These are phyloP conservation scores for Sebastes flavidus DNA, from an alignment of 2,797 vertebrate genomes.

Conservation along the genomic window DNA sequence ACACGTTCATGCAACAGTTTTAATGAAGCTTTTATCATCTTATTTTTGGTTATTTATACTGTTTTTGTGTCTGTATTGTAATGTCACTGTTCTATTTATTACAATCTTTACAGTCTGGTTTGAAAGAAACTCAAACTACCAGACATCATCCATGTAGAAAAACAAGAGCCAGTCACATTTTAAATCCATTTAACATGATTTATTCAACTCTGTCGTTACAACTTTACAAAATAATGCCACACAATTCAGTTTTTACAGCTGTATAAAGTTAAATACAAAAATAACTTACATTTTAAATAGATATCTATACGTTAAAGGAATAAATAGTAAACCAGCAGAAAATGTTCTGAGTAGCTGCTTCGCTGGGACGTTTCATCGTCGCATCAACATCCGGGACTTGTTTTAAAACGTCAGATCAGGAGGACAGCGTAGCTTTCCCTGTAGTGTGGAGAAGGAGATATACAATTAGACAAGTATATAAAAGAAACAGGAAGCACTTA, in stretches of 20 bases:
- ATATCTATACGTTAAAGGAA: slow-evolving; percentile 16
- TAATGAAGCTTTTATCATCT: no score
- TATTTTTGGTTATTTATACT: no score
- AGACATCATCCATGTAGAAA: neutral
- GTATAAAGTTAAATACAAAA: slow-evolving; percentile 36
- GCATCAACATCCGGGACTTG: neutral
- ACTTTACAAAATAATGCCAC: slow-evolving; percentile 1
- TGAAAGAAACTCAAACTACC: neutral
- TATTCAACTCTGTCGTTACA: neutral
- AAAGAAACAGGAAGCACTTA: no score
- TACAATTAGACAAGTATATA: neutral
- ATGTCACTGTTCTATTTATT: neutral
- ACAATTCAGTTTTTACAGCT: neutral
- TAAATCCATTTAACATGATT: neutral
- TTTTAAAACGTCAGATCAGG: neutral
- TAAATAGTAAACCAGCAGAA: slow-evolving; percentile 35
- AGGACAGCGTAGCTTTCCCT: slow-evolving; percentile 12
- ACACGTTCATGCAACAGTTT: no score
- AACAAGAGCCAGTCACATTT: neutral
- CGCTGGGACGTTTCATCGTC: neutral
- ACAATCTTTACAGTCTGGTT: neutral
- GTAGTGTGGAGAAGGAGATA: neutral
- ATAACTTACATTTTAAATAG: slow-evolving; percentile 33
- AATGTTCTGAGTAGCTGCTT: neutral
- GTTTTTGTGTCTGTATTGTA: no score